phyloP scores from a whole-genome alignment of 1,140 invertebrate genomes.

The Teleogryllus occipitalis region DNA sequence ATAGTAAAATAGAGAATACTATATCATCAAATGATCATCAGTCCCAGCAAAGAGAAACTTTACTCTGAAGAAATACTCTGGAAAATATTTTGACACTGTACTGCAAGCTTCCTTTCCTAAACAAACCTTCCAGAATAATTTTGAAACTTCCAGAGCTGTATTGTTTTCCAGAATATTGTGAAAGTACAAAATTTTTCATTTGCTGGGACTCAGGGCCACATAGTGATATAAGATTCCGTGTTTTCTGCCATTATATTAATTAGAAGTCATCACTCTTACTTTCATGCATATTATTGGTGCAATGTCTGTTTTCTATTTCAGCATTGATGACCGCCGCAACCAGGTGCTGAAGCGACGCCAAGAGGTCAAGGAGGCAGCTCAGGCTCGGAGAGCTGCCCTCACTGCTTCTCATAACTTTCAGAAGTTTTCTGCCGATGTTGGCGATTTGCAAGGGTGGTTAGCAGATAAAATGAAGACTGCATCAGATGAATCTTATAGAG shows the following conservation, averaged over 20 bases:
- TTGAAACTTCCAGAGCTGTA: neutral
- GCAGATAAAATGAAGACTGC: slow-evolving; percentile 85
- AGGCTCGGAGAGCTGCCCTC: slow-evolving; percentile 59
- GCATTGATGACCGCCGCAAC: slow-evolving; percentile 63
- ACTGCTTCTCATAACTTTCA: slow-evolving; percentile 72
- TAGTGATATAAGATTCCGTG: neutral
- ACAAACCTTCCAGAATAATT: no score
- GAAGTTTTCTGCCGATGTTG: slow-evolving; percentile 80
- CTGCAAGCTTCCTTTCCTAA: no score
- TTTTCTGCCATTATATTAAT: no score
- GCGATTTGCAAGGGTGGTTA: slow-evolving; percentile 83
- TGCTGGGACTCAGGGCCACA: no score
- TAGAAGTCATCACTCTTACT: no score
- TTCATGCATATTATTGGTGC: no score
- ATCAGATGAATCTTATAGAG: slow-evolving; percentile 86
- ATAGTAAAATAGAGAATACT: no score
- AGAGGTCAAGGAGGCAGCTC: slow-evolving; percentile 64
- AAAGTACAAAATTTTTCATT: neutral
- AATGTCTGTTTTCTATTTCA: slow-evolving; percentile 31
- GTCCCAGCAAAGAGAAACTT: no score
- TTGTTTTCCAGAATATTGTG: neutral
- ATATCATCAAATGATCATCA: no score
- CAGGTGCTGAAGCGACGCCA: slow-evolving; percentile 66
- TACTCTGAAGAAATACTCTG: no score
- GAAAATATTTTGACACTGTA: no score